phyloP scores from a whole-genome alignment of 2,888 invertebrate genomes.

The Latrodectus hesperus region DNA sequence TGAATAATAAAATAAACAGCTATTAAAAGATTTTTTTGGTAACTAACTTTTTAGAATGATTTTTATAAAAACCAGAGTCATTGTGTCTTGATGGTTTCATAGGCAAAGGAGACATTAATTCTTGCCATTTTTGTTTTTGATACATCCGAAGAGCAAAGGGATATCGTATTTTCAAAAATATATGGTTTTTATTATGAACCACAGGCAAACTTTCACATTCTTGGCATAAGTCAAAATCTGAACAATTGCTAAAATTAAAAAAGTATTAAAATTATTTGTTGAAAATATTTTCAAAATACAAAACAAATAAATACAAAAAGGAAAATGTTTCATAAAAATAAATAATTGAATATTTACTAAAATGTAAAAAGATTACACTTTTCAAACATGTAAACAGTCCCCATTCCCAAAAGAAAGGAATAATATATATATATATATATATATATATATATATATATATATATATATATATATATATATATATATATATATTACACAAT shows the following conservation, averaged over 20 bases:
- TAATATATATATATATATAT: no score
- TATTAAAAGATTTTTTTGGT: not conserved
- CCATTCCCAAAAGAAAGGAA: no score
- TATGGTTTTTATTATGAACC: slow-evolving; percentile 73
- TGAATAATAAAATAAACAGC: not conserved
- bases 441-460: no score
- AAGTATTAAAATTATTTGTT: not conserved
- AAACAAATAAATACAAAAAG: no score
- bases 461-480: no score
- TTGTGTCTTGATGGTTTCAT: not conserved
- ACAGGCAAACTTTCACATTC: slow-evolving; percentile 73
- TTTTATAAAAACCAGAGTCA: not conserved
- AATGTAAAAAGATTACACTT: no score
- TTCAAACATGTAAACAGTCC: no score
- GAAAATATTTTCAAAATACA: no score
- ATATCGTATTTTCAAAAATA: slow-evolving; percentile 74
- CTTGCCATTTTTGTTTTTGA: slow-evolving; percentile 36
- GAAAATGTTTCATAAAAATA: no score
- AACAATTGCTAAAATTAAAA: slow-evolving; percentile 73
- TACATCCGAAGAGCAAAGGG: slow-evolving; percentile 46
- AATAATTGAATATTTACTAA: no score
- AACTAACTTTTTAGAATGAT: slow-evolving; percentile 44
- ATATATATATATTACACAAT: no score
- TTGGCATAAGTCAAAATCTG: slow-evolving; percentile 75
- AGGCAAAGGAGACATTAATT: slow-evolving; percentile 21